Evolutionary conservation across 1,140 invertebrate genomes (phyloP).

Genomic region (Coelopa frigida): DNA sequence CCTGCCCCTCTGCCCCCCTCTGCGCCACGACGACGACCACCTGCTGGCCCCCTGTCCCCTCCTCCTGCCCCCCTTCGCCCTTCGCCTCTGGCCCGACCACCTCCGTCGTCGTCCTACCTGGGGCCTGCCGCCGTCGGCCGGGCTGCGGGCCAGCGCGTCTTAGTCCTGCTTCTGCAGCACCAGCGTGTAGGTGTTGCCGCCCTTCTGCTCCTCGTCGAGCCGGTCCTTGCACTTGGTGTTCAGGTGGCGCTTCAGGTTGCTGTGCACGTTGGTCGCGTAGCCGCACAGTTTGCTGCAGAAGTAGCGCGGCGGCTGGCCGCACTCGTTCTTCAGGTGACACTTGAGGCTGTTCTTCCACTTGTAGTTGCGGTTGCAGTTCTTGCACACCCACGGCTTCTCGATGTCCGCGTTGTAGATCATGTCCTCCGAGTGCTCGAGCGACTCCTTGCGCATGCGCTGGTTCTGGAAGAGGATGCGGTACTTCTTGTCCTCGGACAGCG

Average conservation of each 20-base stretch:
- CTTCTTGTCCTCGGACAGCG: constrained; percentile 40
- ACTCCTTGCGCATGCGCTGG: constrained; percentile 40
- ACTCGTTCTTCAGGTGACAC: constrained; percentile 47
- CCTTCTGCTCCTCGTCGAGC: constrained; percentile 35
- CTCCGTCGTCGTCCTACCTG: no score
- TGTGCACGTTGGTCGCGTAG: constrained; percentile 51
- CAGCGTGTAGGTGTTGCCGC: constrained; percentile 32
- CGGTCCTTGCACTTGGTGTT: constrained; percentile 43
- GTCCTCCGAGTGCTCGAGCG: constrained; percentile 40
- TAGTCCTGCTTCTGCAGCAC: constrained; percentile 35
- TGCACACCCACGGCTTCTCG: constrained; percentile 44
- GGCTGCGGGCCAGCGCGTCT: no score
- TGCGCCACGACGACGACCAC: no score
- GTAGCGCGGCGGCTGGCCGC: constrained; percentile 44
- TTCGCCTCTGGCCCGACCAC: no score
- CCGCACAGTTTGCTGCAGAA: constrained; percentile 46
- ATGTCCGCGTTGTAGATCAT: constrained; percentile 44
- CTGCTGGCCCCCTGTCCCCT: no score
- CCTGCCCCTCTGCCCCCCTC: no score
- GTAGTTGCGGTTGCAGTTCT: constrained; percentile 40
- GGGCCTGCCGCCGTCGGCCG: no score
- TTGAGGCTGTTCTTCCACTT: constrained; percentile 45
- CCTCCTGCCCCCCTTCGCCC: no score
- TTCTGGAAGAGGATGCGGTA: constrained; percentile 41
- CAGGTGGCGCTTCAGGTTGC: constrained; percentile 50